Evolutionary conservation across 2,888 invertebrate genomes (phyloP).

Genomic region (Drosophila mulleri): DNA sequence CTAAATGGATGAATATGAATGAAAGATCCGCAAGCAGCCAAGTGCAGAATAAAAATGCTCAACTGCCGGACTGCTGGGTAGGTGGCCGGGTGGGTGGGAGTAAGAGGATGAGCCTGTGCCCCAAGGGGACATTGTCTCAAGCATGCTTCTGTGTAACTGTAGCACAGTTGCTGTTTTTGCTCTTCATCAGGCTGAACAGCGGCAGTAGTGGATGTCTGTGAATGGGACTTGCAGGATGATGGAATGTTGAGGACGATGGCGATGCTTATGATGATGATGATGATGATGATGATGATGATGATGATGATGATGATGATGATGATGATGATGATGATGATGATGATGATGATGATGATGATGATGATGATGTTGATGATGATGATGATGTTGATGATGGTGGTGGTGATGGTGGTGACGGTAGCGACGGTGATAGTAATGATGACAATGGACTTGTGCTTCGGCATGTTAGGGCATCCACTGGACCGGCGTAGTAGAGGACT

Average conservation of each 20-base stretch:
- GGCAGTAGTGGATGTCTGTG: constrained; percentile 36
- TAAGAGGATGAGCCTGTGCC: constrained; percentile 44
- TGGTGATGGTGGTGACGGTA: not conserved
- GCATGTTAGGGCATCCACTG: constrained; percentile 15
- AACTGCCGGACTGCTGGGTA: constrained; percentile 26
- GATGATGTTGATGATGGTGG: not conserved
- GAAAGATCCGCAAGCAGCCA: constrained; percentile 69
- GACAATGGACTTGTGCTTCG: constrained; percentile 1
- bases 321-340: constrained; percentile 9
- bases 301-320: constrained; percentile 1
- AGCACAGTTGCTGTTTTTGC: constrained; percentile 71
- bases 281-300: not conserved
- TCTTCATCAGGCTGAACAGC: constrained; percentile 65
- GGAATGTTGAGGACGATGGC: constrained; percentile 19
- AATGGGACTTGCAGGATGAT: constrained; percentile 60
- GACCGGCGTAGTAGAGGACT: constrained; percentile 53
- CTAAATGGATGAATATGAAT: constrained; percentile 78
- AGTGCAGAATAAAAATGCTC: constrained; percentile 60
- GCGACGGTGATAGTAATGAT: not conserved
- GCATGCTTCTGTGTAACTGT: constrained; percentile 69
- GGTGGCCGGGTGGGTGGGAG: not conserved
- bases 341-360: constrained; percentile 21
- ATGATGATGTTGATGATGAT: not conserved
- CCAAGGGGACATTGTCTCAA: constrained; percentile 73
- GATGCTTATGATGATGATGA: not conserved